Evolutionary conservation across 2,797 vertebrate species (phyloP).

Genomic region (Semaprochilodus insignis): DNA sequence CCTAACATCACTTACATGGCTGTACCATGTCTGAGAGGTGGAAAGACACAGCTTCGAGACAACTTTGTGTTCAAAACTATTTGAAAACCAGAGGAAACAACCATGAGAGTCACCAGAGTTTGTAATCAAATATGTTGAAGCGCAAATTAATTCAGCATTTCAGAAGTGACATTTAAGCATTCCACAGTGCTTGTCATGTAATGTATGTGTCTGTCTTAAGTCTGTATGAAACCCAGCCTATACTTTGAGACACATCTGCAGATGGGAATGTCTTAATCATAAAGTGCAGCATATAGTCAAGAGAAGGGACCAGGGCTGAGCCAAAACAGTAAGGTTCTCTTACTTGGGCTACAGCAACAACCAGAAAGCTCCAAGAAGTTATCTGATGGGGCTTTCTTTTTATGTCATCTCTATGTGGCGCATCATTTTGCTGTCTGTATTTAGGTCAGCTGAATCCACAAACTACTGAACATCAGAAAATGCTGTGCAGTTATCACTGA

Average conservation of each 20-base stretch:
- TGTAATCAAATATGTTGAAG: no score
- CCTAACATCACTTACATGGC: no score
- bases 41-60: no score
- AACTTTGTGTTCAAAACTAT: no score
- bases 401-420: not conserved
- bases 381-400: not conserved
- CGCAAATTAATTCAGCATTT: no score
- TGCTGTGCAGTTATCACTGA: not conserved
- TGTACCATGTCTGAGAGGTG: no score
- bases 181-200: no score
- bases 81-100: no score
- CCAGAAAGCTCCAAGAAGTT: not conserved
- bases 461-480: not conserved
- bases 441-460: not conserved
- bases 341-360: not conserved
- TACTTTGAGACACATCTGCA: not conserved
- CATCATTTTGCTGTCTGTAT: conserved; percentile 4
- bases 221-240: no score
- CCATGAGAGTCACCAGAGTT: no score
- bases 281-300: not conserved
- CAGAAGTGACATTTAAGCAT: no score
- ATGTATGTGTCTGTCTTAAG: no score
- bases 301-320: not conserved
- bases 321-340: not conserved
- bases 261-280: not conserved